A percentile compares a stretch with the other conserved stretches of the same genome.
These are phyloP conservation scores for Lateolabrax maculatus DNA, from an alignment of 2,797 vertebrate genomes.

Conservation along the genomic window DNA sequence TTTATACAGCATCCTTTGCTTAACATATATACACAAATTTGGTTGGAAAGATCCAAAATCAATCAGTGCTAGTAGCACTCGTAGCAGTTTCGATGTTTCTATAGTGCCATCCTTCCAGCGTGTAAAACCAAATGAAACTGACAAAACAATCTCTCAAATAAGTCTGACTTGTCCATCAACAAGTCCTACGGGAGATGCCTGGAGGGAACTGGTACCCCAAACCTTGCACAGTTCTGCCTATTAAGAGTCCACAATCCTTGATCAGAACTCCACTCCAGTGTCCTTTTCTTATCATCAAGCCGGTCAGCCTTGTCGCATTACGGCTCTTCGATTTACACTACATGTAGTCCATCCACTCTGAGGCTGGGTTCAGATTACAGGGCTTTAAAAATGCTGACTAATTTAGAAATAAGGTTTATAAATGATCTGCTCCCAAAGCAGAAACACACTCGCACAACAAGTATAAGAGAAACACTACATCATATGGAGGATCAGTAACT, in stretches of 20 bases:
- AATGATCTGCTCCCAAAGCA: neutral
- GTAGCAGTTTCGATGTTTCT: slow-evolving; percentile 8
- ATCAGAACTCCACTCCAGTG: slow-evolving; percentile 12
- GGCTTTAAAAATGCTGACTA: slow-evolving; percentile 11
- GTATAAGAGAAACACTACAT: neutral
- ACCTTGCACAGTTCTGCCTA: neutral
- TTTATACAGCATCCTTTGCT: neutral
- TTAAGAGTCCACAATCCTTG: neutral
- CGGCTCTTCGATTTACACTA: slow-evolving; percentile 35
- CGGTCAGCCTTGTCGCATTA: slow-evolving; percentile 24
- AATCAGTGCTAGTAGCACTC: slow-evolving; percentile 23
- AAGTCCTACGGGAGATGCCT: slow-evolving; percentile 27
- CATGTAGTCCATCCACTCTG: neutral
- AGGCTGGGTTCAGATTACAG: slow-evolving; percentile 6
- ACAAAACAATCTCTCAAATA: slow-evolving; percentile 51
- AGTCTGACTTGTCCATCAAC: slow-evolving; percentile 52
- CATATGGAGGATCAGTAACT: neutral
- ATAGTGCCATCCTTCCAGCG: slow-evolving; percentile 30
- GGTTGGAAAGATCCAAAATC: slow-evolving; percentile 20
- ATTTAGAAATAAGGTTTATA: slow-evolving; percentile 11
- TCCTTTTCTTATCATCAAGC: slow-evolving; percentile 30
- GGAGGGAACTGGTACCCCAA: slow-evolving; percentile 17
- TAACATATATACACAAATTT: neutral
- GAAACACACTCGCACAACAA: neutral
- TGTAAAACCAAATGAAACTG: slow-evolving; percentile 54